Percentiles rank a stretch among this genome's conserved stretches.
These are phyloP conservation scores for Protula sp. DNA, from an alignment of 2,888 invertebrate species.

Conservation along the genomic window DNA sequence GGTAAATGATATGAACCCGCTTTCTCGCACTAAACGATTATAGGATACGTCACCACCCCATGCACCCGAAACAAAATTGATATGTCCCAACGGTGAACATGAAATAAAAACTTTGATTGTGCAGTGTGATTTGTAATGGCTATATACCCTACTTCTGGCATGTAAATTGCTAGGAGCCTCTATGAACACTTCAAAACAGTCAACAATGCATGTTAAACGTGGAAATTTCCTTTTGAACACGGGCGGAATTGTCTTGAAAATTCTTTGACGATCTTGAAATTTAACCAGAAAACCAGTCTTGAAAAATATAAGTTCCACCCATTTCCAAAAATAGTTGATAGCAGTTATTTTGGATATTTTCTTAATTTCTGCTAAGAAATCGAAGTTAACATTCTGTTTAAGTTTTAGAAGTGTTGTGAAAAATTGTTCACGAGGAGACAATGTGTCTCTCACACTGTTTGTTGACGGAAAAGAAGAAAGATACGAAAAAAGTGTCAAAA, in stretches of 20 bases:
- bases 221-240: background rate
- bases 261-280: background rate
- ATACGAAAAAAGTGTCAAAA: too few species aligned
- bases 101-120: conserved; percentile 3
- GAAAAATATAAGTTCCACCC: background rate
- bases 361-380: background rate
- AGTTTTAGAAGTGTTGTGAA: background rate
- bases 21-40: conserved; percentile 17
- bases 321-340: background rate
- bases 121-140: background rate
- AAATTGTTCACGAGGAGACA: too few species aligned
- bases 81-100: conserved; percentile 7
- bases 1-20: conserved; percentile 22
- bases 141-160: background rate
- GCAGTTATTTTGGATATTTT: background rate
- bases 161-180: background rate
- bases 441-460: too few species aligned
- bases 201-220: background rate
- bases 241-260: background rate
- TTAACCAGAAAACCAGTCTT: background rate
- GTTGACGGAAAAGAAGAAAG: too few species aligned
- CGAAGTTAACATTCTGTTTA: background rate
- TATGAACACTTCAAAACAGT: conserved; percentile 3
- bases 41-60: conserved; percentile 26
- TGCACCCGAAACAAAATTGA: conserved; percentile 19